Conservation (phyloP, 2,113 vertebrate species). For the Tinamus guttatus region DNA sequence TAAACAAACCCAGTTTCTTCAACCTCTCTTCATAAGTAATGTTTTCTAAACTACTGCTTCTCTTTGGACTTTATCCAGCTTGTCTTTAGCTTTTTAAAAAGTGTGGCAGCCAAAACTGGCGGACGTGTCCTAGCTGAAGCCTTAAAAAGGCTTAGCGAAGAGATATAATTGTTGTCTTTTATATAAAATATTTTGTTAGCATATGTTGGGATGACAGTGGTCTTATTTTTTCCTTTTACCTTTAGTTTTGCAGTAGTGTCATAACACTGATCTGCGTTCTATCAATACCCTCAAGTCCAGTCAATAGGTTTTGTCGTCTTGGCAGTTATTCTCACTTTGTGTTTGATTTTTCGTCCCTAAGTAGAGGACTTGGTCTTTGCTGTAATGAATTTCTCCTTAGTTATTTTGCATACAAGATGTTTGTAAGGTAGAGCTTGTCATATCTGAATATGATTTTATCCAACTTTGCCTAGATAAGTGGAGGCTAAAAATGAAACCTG, state of each 20-base stretch:
- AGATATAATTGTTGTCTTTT: not conserved
- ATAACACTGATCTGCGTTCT: not conserved
- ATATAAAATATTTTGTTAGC: not conserved
- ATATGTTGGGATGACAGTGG: not conserved
- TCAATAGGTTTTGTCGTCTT: not conserved
- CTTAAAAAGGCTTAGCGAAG: not conserved
- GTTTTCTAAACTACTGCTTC: not conserved
- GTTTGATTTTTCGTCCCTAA: not conserved
- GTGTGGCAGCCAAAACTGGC: not conserved
- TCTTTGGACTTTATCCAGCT: not conserved
- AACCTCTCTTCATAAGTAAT: not conserved
- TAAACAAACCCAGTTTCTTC: slow-evolving; percentile 22
- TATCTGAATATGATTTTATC: not conserved
- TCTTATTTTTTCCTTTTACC: not conserved
- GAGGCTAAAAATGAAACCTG: not conserved
- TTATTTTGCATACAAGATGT: not conserved
- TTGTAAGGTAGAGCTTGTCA: not conserved
- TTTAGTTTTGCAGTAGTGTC: not conserved
- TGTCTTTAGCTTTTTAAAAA: slow-evolving; percentile 11
- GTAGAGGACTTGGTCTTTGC: not conserved
- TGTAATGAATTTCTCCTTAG: not conserved
- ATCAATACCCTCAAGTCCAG: not conserved
- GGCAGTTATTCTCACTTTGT: not conserved
- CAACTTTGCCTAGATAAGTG: not conserved
- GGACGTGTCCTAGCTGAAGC: not conserved